A percentile compares a stretch with the other conserved stretches of the same genome.
These are phyloP conservation scores for Lepidocolaptes lacrymiger DNA, from an alignment of 2,797 vertebrate species.

Conservation along the genomic window DNA sequence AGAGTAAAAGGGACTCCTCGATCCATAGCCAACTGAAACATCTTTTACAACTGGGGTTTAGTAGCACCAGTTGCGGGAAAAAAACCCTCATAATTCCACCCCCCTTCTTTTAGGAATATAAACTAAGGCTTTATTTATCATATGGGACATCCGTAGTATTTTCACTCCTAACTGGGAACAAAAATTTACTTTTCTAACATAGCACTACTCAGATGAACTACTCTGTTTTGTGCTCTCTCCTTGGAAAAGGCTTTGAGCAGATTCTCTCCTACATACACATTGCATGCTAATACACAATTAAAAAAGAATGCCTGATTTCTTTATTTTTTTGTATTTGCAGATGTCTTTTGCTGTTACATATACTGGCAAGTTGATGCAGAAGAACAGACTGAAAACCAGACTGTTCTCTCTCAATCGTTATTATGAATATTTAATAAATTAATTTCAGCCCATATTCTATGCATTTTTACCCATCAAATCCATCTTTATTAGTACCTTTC, in stretches of 20 bases:
- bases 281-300: background rate
- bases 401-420: background rate
- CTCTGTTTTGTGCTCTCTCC: background rate
- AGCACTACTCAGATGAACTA: background rate
- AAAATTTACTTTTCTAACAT: background rate
- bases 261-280: background rate
- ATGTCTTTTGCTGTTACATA: background rate
- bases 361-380: background rate
- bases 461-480: conserved; percentile 40
- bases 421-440: conserved; percentile 52
- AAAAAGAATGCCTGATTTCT: background rate
- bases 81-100: rapidly evolving
- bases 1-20: background rate
- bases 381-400: background rate
- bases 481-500: conserved; percentile 26
- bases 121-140: background rate
- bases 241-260: background rate
- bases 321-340: background rate
- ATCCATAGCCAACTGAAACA: background rate
- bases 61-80: background rate
- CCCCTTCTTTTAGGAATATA: background rate
- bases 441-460: background rate
- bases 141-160: background rate
- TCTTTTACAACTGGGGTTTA: background rate
- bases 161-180: background rate